These are phyloP conservation scores for Protodeltote pygarga DNA, from an alignment of 2,888 invertebrate species.

Conservation along the genomic window DNA sequence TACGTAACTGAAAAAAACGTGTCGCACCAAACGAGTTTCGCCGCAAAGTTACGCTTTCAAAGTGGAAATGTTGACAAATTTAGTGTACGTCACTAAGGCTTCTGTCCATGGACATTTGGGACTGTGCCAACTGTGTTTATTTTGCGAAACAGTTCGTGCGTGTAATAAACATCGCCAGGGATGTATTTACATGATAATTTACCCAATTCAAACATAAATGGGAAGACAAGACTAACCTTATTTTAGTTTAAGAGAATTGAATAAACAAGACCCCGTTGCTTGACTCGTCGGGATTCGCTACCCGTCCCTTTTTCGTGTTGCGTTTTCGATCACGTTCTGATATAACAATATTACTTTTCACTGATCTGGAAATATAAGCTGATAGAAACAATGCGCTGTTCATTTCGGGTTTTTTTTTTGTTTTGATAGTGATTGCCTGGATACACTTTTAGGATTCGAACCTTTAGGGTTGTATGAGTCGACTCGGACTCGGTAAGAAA, in stretches of 20 bases:
- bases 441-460: too few species aligned
- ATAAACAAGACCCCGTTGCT: conserved; percentile 19
- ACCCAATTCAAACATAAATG: conserved; percentile 41
- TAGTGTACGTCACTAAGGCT: conserved; percentile 55
- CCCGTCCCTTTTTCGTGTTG: conserved; percentile 11
- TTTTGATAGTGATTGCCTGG: too few species aligned
- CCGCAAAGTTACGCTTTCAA: conserved; percentile 38
- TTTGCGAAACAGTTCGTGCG: conserved; percentile 64
- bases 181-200: conserved; percentile 66
- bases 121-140: conserved; percentile 69
- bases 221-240: conserved; percentile 44
- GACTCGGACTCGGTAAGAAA: too few species aligned
- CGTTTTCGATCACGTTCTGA: conserved; percentile 8
- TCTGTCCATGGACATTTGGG: conserved; percentile 60
- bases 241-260: conserved; percentile 40
- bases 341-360: not conserved
- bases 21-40: conserved; percentile 23
- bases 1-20: conserved; percentile 33
- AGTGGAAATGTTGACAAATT: conserved; percentile 66
- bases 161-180: conserved; percentile 60
- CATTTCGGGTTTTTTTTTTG: not conserved
- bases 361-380: conserved; percentile 1
- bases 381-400: not conserved
- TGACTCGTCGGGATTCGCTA: conserved; percentile 4
- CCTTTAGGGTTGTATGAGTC: too few species aligned